Evolutionary conservation across 2,888 invertebrate genomes (phyloP).

Genomic region (Tetheella fluctuosa): DNA sequence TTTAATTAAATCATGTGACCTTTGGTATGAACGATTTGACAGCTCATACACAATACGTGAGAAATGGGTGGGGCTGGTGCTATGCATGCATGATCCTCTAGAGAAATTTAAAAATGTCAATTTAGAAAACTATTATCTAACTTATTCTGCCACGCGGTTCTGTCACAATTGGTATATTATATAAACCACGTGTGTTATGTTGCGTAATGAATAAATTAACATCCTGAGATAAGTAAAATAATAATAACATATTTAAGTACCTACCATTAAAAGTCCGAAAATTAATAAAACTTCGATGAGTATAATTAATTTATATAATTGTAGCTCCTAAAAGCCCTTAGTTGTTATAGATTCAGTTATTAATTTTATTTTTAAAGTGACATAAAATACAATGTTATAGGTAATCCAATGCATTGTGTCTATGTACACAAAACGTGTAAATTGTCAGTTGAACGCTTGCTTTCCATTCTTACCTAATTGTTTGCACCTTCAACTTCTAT

Average conservation of each 20-base stretch:
- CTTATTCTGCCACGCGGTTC: neutral
- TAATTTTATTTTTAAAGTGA: neutral
- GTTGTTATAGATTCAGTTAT: neutral
- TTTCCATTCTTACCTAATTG: slow-evolving; percentile 56
- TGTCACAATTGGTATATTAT: neutral
- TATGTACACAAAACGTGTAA: slow-evolving; percentile 6
- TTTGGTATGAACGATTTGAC: slow-evolving; percentile 29
- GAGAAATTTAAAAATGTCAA: slow-evolving; percentile 20
- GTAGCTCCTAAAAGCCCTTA: neutral
- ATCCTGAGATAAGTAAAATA: neutral
- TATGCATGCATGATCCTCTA: slow-evolving; percentile 14
- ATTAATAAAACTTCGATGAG: neutral
- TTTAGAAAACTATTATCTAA: slow-evolving; percentile 28
- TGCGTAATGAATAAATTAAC: neutral
- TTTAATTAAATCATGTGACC: slow-evolving; percentile 47
- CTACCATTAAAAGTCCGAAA: neutral
- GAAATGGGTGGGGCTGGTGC: slow-evolving; percentile 23
- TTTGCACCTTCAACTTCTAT: slow-evolving; percentile 48
- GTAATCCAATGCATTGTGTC: slow-evolving; percentile 3
- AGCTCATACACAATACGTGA: slow-evolving; percentile 12
- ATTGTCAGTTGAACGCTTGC: slow-evolving; percentile 19
- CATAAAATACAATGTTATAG: neutral
- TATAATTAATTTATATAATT: neutral
- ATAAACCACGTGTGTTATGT: neutral
- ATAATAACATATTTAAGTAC: no score